Evolutionary conservation across 2,888 invertebrate genomes (phyloP).

Genomic region (Pristionchus maxplancki): DNA sequence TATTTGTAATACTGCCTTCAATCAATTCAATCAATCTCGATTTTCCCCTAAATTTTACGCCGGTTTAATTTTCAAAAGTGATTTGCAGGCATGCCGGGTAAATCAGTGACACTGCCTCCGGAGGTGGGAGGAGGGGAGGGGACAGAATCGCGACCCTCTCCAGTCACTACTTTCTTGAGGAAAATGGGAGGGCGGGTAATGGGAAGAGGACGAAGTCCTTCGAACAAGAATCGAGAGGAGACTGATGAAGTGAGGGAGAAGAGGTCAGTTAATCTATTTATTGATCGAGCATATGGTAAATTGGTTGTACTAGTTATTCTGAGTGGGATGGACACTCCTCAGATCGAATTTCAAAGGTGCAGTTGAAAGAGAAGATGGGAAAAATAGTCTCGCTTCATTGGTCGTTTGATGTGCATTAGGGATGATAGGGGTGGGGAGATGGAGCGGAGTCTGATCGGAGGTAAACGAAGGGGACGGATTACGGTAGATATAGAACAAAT

Average conservation of each 20-base stretch:
- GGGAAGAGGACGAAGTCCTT: conserved; percentile 40
- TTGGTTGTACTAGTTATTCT: not conserved
- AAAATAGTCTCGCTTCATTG: conserved; percentile 5
- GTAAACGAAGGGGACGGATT: not conserved
- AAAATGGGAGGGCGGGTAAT: conserved; percentile 26
- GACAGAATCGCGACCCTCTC: not conserved
- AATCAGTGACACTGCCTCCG: conserved; percentile 39
- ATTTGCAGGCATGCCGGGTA: not conserved
- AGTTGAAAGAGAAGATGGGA: not conserved
- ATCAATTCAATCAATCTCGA: not conserved
- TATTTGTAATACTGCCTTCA: not conserved
- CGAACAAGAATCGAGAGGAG: not conserved
- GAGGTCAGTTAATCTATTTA: not conserved
- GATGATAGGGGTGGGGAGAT: conserved; percentile 4
- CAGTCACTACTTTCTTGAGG: not conserved
- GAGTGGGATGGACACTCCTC: not conserved
- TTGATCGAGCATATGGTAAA: not conserved
- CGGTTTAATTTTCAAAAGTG: not conserved
- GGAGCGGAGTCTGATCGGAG: conserved; percentile 1
- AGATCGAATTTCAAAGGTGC: not conserved
- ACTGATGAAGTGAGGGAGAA: conserved; percentile 8
- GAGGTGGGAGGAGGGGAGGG: not conserved
- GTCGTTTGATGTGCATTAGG: conserved; percentile 12
- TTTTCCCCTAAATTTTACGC: no score
- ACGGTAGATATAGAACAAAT: not conserved